Base-by-base conservation (phyloP, 2,797 vertebrate genomes). In the Erpetoichthys calabaricus region DNA sequence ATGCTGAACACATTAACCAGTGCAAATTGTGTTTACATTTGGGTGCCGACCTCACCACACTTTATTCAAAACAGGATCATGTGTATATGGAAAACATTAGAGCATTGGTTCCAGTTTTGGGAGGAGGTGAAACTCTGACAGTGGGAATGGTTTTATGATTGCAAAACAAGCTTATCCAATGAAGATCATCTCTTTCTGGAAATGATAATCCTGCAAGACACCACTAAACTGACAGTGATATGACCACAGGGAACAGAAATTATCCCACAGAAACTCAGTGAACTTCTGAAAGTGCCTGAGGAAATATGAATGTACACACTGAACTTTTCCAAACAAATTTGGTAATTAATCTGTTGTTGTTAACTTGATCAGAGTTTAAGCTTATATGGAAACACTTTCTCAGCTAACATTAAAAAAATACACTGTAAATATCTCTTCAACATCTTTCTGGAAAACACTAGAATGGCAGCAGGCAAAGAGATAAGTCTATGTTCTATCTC, bases 1-100 rank as follows among this genome's bases (percentile, higher is more conserved):
- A 66, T 64, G 68, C 64, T 67, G 66, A 68, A 66, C 67, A 71
- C 69, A 71, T 68, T 60, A 71, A 60, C 66, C 63, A 63, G 69
- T 63, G 51, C 71, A 73, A 73, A 70, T 69, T 70, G 61, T 66
- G 68, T 65, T 65, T 61, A 68, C 60, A 58, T 65, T 62, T 67
- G 61, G 66, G 64, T 68, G 70, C 65, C 66, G 63, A 56, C 55
- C 60, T 42, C 58, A 68, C 68, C 66, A 63, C 63, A 67, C 44
- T 51, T 47, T 42, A 44, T 60, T 63, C 58, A 60, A 67, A 57
- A 55, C 58, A 60, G 57, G 53, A 62, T 57, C 51, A 53, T 60
- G 45, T 61, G 65, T 59, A 52, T 45, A 44, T 25, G 45, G 44
- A 54, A 46, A 10, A 45, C n/a, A 53, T 42, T 53, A 59, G 56